Percentiles rank a stretch among this genome's conserved stretches.
Conservation (phyloP, 2,797 vertebrate genomes). For the Sebastes vulpes region DNA sequence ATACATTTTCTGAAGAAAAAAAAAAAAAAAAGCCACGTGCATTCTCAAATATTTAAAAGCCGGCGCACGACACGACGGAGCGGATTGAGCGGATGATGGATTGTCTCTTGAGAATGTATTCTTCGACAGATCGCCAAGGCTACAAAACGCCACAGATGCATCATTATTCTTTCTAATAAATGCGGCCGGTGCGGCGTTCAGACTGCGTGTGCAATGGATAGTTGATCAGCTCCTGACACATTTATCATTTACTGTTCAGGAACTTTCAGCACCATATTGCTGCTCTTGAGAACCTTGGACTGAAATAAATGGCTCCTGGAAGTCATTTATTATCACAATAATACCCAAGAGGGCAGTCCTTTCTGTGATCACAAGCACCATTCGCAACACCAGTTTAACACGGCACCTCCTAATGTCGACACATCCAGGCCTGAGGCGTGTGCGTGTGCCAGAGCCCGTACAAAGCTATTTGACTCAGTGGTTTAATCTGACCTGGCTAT, state of each 20-base stretch:
- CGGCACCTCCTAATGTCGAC: conserved; percentile 5
- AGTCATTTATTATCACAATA: conserved; percentile 38
- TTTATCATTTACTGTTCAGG: conserved; percentile 45
- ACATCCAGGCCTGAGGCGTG: conserved; percentile 7
- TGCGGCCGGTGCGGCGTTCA: conserved; percentile 1
- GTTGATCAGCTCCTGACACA: conserved; percentile 33
- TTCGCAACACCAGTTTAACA: conserved; percentile 23
- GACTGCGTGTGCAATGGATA: conserved; percentile 7
- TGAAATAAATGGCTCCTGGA: conserved; percentile 33
- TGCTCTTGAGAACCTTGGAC: conserved; percentile 19
- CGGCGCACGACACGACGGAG: neutral
- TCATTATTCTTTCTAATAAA: conserved; percentile 49
- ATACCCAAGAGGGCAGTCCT: conserved; percentile 5
- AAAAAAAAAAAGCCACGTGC: neutral
- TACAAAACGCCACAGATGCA: neutral
- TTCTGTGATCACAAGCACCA: conserved; percentile 14
- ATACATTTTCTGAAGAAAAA: neutral
- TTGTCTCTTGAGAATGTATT: neutral
- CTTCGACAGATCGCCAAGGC: neutral
- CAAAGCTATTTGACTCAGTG: conserved; percentile 3
- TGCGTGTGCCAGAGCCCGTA: neutral
- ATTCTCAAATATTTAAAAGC: conserved; percentile 10
- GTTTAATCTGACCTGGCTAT: neutral
- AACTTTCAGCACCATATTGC: conserved; percentile 11
- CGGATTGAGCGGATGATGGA: conserved; percentile 9